Base-by-base conservation (phyloP, 1,140 invertebrate species). In the Lepidurus packardi region DNA sequence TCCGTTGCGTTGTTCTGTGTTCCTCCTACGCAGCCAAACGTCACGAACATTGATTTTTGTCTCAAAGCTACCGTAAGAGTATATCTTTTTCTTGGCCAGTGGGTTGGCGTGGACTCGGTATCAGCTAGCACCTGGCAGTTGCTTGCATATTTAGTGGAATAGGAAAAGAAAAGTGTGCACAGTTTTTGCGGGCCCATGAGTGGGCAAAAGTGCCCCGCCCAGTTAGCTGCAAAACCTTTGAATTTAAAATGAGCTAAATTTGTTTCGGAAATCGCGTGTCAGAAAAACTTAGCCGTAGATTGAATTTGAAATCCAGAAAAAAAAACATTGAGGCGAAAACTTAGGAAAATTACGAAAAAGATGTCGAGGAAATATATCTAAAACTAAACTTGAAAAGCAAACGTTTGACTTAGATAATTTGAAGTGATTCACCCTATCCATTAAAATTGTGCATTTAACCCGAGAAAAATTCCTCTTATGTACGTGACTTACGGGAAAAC, bases 1-100 rank as follows among this genome's bases (percentile, higher is more conserved):
- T 13, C 21, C n/a, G 53, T 5, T 65, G 21, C 16, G 53, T 65
- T 16, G 13, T 65, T 65, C 47, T n/a, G 53, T 65, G 53, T 13
- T 34, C 53, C 53, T 7, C 53, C 53, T 65, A 65, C 53, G 53
- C 53, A 65, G 53, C 53, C 21, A n/a, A 65, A 65, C 53, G 53
- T 21, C 53, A 65, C 16, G 53, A n/a, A 65, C 53, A 65, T 65
- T 65, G 53, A 65, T 65, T 65, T 65, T 16, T 16, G 9, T 21
- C 53, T 21, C 53, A n/a, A n/a, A 13, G 21, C 53, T 21, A 65
- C 53, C 53, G 21, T 7, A 65, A 16, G 21, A 65, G 7, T 13
- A 65, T 65, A n/a, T 21, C 21, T 65, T 65, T 47, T 65, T 65
- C 53, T n/a, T 13, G 53, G 53, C 21, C 53, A 65, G 16, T 34